Base-by-base conservation (phyloP, 30 jellyfish, hydroid and myxozoan genomes). In the Aurelia sp. region DNA sequence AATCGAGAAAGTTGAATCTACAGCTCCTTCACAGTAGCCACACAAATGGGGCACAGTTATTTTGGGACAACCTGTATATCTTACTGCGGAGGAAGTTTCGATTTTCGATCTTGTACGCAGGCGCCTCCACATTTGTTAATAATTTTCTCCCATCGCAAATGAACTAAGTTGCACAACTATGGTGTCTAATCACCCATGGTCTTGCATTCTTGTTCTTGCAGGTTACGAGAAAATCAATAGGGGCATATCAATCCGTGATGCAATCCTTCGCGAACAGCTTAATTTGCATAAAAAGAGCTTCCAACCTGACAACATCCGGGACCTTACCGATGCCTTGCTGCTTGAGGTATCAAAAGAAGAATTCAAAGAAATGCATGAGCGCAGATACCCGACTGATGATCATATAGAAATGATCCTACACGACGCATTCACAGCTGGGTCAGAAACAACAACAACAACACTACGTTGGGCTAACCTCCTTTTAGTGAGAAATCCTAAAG, bases 261-360 rank as follows among this genome's bases (percentile, higher is more conserved):
- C 22, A 74, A 73, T 87, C 41, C 81, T 87, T 6, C 92, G 84
- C 12, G 71, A 63, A 83, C 85, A 81, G 67, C 70, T 92, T 30
- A 59, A 67, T 18, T 79, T 60, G 68, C 98, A 92, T 83, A 76
- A 66, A 79, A 62, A 74, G 33, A 48, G 93, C 31, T 92, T 73
- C 69, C 89, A 92, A n/a, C 65, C 68, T 47, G 73, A 76, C 6
- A 69, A 81, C 86, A 68, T 86, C 63, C 96, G 97, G 19, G 97
- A 86, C 79, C 17, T 92, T 41, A 92, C 97, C 11, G 98, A 92
- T 53, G 92, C 92, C 30, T 64, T 92, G 70, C 20, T 92, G 11
- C 51, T 35, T 16, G 79, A 64, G 48, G 89, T 91, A 11, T 48
- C 76, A 15, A 73, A 78, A 57, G 89, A 79, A 41, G 86, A 66